Base-by-base conservation (phyloP, 2,888 invertebrate species). In the Corbicula japonica region DNA sequence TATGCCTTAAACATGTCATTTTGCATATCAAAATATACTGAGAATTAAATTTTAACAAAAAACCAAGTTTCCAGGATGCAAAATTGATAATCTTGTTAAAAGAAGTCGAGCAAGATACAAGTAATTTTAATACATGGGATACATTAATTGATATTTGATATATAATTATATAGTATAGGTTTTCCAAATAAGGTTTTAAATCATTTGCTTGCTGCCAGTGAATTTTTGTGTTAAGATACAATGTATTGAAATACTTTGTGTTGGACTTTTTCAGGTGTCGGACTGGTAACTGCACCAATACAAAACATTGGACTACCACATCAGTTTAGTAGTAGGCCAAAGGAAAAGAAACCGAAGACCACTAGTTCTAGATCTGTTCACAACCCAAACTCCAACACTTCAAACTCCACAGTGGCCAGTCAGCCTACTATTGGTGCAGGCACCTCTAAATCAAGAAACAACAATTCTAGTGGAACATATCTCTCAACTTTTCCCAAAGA, bases 261-360 rank as follows among this genome's bases (percentile, higher is more conserved):
- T n/a, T n/a, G n/a, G n/a, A 23, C 15, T 58, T 21, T 74, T 74
- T 48, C 79, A 74, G 79, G 65, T 54, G 38, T 69, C 2, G 73
- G 71, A 23, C 52, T 77, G 12, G 46, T 50, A 2, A 48, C 71
- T 18, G 52, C 71, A n/a, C n/a, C 71, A 21, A 34, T 76, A 21
- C 71, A 63, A 18, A 58, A 12, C 18, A 32, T 71, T 4, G 44
- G 60, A 34, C 52, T 77, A 26, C 61, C 77, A 2, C 62, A 63
- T 34, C 73, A 30, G n/a, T 56, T 69, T 32, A 44, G 48, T 34
- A 21, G 41, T 30, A 46, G 73, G n/a, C 6, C 26, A 2, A 79
- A 74, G 32, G 74, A 79, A 48, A 79, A 78, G 28, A 78, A 78
- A 38, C 18, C 58, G 5, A 74, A 66, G 46, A 32, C 72, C 28